These are phyloP conservation scores for Yponomeuta cagnagella DNA, from an alignment of 2,888 invertebrate species.

Conservation along the genomic window DNA sequence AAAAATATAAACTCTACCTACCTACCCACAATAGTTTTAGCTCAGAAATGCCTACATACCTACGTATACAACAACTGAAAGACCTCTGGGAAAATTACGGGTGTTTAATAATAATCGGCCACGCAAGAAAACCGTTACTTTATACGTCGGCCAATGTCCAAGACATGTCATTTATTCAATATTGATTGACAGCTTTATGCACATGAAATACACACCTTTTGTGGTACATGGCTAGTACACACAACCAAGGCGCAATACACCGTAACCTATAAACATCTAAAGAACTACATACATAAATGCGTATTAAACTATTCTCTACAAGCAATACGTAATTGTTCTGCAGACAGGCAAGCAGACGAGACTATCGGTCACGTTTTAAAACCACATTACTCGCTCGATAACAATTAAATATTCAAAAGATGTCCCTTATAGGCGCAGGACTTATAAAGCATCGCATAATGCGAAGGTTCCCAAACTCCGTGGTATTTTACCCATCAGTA, in stretches of 20 bases:
- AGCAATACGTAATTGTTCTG: neutral
- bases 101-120: neutral
- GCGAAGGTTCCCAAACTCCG: neutral
- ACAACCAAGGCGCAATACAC: neutral
- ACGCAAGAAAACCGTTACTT: neutral
- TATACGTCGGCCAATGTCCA: neutral
- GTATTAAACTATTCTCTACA: neutral
- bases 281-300: neutral
- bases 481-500: neutral
- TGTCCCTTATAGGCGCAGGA: neutral
- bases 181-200: neutral
- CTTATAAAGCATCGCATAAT: neutral
- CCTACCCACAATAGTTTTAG: no score
- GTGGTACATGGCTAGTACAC: neutral
- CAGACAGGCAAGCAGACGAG: neutral
- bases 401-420: slow-evolving; percentile 12
- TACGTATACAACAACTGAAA: neutral
- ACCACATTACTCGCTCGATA: slow-evolving; percentile 1
- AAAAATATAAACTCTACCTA: no score
- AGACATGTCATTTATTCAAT: neutral
- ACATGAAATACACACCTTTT: neutral
- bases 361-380: neutral
- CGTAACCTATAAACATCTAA: neutral
- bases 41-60: neutral
- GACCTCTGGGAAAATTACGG: neutral